Base-by-base conservation (phyloP, 2,888 invertebrate species). In the Metopia argyrocephala region DNA sequence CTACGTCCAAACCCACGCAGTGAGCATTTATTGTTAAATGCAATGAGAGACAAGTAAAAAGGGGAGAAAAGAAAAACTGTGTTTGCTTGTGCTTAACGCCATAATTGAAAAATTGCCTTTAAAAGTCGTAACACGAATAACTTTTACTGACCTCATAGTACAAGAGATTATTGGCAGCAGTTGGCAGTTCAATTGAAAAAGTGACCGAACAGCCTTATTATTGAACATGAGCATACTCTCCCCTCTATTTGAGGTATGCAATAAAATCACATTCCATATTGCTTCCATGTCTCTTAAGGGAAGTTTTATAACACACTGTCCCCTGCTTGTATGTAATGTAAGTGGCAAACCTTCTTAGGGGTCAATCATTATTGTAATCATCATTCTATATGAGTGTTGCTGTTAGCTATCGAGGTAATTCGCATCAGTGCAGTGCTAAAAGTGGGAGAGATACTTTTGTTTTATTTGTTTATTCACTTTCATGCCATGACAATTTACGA, bases 401-500 rank as follows among this genome's bases (percentile, higher is more conserved):
- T n/a, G n/a, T n/a, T n/a, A n/a, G n/a, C n/a, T n/a, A n/a, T n/a
- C n/a, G n/a, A n/a, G n/a, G n/a, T n/a, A n/a, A n/a, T n/a, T 45
- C 15, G 15, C 3, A 12, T 27, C 25, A 23, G 15, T 23, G 38
- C 12, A 38, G 4, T 27, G 3, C 23, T 61, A n/a, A 20, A 18
- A 12, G 25, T 59, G 45, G 38, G 28, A 65, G 68, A 69, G 75
- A 79, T 38, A 12, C 38, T 65, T 78, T 80, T 78, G 52, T 76
- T 79, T 38, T 9, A n/a, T n/a, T 75, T 78, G 71, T 74, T 75
- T 71, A 64, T 61, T 62, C 15, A 46, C 78, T 74, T 15, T 12
- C 78, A 57, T 65, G 64, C 84, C 87, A 57, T 65, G 64, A 84
- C 87, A 87, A 86, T 87, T 87, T 87, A 85, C 59, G 18, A 23